Base-by-base conservation (phyloP, 1,140 invertebrate genomes). In the Trichonephila clavipes region DNA sequence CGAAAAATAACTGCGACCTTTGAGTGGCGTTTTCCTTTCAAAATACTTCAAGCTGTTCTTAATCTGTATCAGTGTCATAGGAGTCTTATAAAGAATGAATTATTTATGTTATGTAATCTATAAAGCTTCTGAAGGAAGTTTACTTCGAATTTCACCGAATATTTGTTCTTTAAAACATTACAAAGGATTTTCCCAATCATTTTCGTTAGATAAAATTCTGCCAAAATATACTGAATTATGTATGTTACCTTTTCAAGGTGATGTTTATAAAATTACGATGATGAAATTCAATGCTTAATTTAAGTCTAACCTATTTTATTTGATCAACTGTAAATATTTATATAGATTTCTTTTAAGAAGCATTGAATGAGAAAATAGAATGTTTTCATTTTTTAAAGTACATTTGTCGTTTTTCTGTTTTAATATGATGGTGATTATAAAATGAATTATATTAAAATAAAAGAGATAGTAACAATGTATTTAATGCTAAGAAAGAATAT, bases 1-100 rank as follows among this genome's bases (percentile, higher is more conserved):
- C 28, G 72, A 16, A 77, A 77, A 77, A 77, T 77, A 77, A 77
- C 10, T 34, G 34, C 28, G 72, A 77, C 72, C 69, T 40, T 72
- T 28, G 69, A 14, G 28, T 7, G 16, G 14, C 28, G 28, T 77
- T 77, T 77, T 77, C 72, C 18, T 72, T 28, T 40, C 34, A 34
- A 14, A 34, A 77, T 77, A 40, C 28, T 77, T 77, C 72, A 40
- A 77, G 28, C 24, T 16, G 28, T 40, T 77, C 72, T 77, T 77
- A 77, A 77, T 77, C 72, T 34, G 72, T 19, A 77, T 77, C 72
- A 77, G 72, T 77, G 72, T 77, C 72, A 77, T 77, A 28, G 28
- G 28, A 77, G 72, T 34, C 28, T 77, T 28, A 77, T 40, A 77
- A 18, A 34, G 72, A 40, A 77, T 77, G 72, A 77, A 77, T 77